Evolutionary conservation across 2,113 vertebrate species (phyloP), one percentile per base, ranked within the genome.

Genomic region (Dissostichus mawsoni): DNA sequence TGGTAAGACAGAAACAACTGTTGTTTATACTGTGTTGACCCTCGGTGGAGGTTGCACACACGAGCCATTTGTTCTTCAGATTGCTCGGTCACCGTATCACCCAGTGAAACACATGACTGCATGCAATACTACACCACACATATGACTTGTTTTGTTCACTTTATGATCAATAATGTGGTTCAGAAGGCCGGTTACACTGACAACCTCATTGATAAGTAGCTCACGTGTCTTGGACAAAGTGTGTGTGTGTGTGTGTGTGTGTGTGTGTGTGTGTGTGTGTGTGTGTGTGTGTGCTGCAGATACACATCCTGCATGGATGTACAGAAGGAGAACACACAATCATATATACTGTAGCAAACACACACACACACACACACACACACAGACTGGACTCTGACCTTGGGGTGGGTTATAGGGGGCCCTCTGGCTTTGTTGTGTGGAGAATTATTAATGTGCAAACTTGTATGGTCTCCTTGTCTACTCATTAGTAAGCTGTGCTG

Each of bases 401-500:
- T 2, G 4, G 69, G 65, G 64, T 78, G 69, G 62, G 59, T 33
- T 36, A 41, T 45, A 44, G 55, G 57, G 80, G 47, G 65, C 81
- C 77, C 72, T 73, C 63, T 25, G 56, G 65, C 76, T 90, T 80
- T 86, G 83, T 83, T 78, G 74, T 53, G 61, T 73, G 71, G 65
- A 86, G 79, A 87, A 90, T 84, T 77, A 87, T 85, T 85, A 78
- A 89, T 84, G 80, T 48, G 25, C 41, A 17, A 65, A 76, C 53
- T 57, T 57, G 45, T 47, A 69, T 62, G 52, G 66, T 79, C 77
- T 76, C 72, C 4, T 13, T 13, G 61, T 85, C 55, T 74, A 80
- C 71, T 72, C 75, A 80, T 78, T 79, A 83, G 81, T 82, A 53
- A 83, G 78, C 65, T 71, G 63, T 33, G 11, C 9, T 59, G 65